Evolutionary conservation across 2,113 vertebrate species (phyloP).

Genomic region (Chrysochloris asiatica): DNA sequence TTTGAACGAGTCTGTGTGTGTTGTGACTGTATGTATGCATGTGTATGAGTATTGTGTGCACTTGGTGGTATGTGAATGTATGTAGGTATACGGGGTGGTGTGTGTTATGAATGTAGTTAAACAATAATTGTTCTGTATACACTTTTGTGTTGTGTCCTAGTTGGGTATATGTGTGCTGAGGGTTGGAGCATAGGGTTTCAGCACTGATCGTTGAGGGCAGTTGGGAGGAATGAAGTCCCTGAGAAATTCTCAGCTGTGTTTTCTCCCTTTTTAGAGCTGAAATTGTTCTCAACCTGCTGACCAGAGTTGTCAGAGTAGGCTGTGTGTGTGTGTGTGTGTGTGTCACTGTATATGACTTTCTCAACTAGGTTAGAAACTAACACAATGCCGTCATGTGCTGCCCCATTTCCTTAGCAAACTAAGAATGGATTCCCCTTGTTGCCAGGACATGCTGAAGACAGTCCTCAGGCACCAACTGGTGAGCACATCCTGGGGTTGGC

Average conservation of each 20-base stretch:
- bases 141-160: background rate
- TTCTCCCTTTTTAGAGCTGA: background rate
- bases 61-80: background rate
- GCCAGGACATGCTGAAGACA: background rate
- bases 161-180: background rate
- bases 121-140: background rate
- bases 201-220: fast-evolving
- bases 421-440: background rate
- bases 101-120: background rate
- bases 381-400: no score
- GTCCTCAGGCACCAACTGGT: background rate
- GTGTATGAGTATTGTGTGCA: background rate
- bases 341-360: background rate
- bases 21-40: background rate
- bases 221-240: background rate
- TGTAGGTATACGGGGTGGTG: background rate
- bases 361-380: background rate
- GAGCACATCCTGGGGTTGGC: background rate
- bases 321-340: background rate
- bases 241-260: background rate
- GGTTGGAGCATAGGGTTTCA: background rate
- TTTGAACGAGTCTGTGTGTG: background rate
- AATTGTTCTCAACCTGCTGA: background rate
- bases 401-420: background rate
- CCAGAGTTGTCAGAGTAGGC: background rate